Evolutionary conservation across 2,888 invertebrate genomes (phyloP).

Genomic region (Pristionchus entomophagus): DNA sequence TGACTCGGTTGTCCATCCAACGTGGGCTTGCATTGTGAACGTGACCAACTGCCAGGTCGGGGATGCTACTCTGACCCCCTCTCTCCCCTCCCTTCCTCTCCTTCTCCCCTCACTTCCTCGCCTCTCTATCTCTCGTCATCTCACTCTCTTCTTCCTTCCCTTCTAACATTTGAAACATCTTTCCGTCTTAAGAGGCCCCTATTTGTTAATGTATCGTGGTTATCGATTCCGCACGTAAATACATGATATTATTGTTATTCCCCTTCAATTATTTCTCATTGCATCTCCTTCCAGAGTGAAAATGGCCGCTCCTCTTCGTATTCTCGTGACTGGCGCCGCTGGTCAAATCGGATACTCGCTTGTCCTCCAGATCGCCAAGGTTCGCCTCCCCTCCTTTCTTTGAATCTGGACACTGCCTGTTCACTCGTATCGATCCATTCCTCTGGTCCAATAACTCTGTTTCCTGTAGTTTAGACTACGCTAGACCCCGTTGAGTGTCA

Average conservation of each 20-base stretch:
- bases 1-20: neutral
- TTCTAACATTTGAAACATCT: neutral
- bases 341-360: slow-evolving; percentile 99
- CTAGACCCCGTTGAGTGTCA: slow-evolving; percentile 6
- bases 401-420: slow-evolving; percentile 82
- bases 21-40: slow-evolving; percentile 32
- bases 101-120: neutral
- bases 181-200: neutral
- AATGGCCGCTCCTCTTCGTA: slow-evolving; percentile 69
- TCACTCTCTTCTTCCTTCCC: neutral
- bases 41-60: slow-evolving; percentile 1
- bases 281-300: neutral
- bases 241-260: neutral
- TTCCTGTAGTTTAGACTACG: slow-evolving; percentile 16
- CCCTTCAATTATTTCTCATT: neutral
- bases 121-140: slow-evolving; percentile 20
- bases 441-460: neutral
- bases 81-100: neutral
- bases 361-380: slow-evolving; percentile 93
- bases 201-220: neutral
- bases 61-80: slow-evolving; percentile 16
- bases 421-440: slow-evolving; percentile 80
- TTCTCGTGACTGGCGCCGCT: slow-evolving; percentile 94
- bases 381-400: slow-evolving; percentile 80
- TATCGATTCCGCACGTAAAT: too few relatives aligned